Evolutionary conservation across 2,888 invertebrate genomes (phyloP).

Genomic region (Ctenicera cuprea): DNA sequence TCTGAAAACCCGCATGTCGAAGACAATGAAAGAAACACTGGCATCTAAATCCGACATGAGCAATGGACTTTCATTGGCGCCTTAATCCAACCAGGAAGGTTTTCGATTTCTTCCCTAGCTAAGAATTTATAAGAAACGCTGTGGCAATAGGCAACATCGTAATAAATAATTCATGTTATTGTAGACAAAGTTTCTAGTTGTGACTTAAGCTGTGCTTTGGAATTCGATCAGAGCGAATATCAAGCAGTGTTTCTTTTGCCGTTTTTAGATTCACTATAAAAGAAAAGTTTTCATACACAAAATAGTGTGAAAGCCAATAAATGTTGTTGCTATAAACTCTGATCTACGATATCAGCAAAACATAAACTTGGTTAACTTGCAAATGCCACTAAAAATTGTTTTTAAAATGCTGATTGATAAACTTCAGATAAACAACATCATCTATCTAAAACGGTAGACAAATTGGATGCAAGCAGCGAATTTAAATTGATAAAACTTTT

Average conservation of each 20-base stretch:
- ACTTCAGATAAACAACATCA: neutral
- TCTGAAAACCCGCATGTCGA: conserved; percentile 4
- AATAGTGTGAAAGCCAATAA: too few relatives aligned
- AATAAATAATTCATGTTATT: conserved; percentile 5
- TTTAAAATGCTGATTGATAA: neutral
- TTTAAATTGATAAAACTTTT: conserved; percentile 8
- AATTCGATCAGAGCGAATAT: too few relatives aligned
- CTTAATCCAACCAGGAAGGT: conserved; percentile 3
- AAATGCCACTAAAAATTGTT: neutral
- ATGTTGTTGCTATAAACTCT: too few relatives aligned
- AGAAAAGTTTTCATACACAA: too few relatives aligned
- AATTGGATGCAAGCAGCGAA: conserved; percentile 9
- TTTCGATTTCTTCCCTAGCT: neutral
- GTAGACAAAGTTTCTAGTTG: too few relatives aligned
- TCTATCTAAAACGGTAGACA: neutral
- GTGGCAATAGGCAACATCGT: neutral
- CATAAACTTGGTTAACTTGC: neutral
- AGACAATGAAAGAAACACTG: conserved; percentile 25
- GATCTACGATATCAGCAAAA: too few relatives aligned
- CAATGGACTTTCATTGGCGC: neutral
- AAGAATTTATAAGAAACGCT: conserved; percentile 2
- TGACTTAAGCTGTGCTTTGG: too few relatives aligned
- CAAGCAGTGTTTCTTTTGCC: too few relatives aligned
- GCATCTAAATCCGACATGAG: conserved; percentile 12
- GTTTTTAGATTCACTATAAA: too few relatives aligned